Percentiles rank a stretch among this genome's conserved stretches.
These are phyloP conservation scores for Orchestia grillus DNA, from an alignment of 1,140 invertebrate species.

Conservation along the genomic window DNA sequence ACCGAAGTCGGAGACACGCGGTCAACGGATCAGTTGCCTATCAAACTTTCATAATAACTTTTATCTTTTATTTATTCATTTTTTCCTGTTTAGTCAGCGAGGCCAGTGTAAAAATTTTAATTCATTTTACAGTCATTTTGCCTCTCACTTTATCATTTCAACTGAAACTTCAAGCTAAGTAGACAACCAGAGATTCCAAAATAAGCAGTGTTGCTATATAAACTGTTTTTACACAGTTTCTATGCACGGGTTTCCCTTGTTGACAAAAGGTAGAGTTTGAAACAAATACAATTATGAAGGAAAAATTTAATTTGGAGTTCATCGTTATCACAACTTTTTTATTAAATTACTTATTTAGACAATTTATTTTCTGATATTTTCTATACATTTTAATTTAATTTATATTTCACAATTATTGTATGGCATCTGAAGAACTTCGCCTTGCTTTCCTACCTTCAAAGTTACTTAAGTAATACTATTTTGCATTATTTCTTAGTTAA, in stretches of 20 bases:
- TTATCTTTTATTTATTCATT: not conserved
- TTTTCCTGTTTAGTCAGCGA: not conserved
- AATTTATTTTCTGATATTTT: not conserved
- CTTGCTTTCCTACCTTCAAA: not conserved
- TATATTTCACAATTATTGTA: not conserved
- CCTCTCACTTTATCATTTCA: not conserved
- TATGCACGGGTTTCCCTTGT: not conserved
- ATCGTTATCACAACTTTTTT: not conserved
- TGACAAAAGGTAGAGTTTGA: not conserved
- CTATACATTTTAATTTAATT: not conserved
- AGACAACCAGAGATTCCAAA: not conserved
- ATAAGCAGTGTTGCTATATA: not conserved
- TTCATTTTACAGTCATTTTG: not conserved
- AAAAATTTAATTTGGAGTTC: not conserved
- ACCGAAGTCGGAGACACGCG: too few relatives aligned
- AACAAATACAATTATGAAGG: not conserved
- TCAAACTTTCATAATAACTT: not conserved
- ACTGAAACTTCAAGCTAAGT: not conserved
- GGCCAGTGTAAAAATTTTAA: too few relatives aligned
- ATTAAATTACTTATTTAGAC: not conserved
- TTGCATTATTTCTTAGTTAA: not conserved
- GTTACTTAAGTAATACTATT: not conserved
- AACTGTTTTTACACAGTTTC: not conserved
- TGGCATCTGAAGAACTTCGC: not conserved
- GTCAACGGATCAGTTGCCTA: too few relatives aligned